These are phyloP conservation scores for Cossypha caffra DNA, from an alignment of 2,797 vertebrate genomes.

Conservation along the genomic window DNA sequence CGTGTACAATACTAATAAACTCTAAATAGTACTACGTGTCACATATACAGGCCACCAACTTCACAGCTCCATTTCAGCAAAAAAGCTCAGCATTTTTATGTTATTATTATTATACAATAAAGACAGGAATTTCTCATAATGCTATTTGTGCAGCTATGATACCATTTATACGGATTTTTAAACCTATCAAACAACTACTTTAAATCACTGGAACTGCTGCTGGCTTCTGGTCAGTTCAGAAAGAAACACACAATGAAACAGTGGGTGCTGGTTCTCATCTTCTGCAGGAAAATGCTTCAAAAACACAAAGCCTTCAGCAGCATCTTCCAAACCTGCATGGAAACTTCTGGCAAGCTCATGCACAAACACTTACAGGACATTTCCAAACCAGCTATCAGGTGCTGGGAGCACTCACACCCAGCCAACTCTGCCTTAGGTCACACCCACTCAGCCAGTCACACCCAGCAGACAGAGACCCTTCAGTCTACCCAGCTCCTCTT, in stretches of 20 bases:
- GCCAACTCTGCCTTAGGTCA: not conserved
- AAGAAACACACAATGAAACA: not conserved
- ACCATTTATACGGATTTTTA: constrained; percentile 15
- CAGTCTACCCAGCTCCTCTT: not conserved
- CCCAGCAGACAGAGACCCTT: too few species aligned
- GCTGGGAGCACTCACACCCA: not conserved
- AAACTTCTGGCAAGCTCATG: not conserved
- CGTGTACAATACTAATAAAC: not conserved
- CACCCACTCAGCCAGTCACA: not conserved
- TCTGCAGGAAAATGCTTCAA: not conserved
- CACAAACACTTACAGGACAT: not conserved
- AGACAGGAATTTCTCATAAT: constrained; percentile 3
- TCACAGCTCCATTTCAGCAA: not conserved
- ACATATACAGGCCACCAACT: not conserved
- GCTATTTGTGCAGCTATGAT: not conserved
- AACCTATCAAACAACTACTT: not conserved
- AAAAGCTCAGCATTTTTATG: not conserved
- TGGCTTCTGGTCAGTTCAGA: not conserved
- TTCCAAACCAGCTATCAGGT: not conserved
- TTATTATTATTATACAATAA: constrained; percentile 37
- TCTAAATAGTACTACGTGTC: not conserved
- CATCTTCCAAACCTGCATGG: not conserved
- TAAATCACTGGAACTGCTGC: not conserved
- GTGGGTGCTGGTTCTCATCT: not conserved
- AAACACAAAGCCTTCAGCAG: not conserved